Evolutionary conservation across 2,113 vertebrate genomes (phyloP).

Genomic region (Microcebus jonahi): DNA sequence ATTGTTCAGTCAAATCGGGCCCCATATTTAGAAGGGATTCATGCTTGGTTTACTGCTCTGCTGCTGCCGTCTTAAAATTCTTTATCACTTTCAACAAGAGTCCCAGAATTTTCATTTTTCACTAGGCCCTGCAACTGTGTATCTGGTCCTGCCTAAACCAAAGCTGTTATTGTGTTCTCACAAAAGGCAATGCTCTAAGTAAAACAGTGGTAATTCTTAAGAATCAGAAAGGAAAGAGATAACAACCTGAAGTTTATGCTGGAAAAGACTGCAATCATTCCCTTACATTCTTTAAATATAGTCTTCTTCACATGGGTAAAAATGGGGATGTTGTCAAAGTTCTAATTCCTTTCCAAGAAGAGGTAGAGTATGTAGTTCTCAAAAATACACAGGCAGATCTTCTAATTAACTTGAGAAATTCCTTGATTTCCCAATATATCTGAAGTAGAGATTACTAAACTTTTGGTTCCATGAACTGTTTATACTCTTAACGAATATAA

Average conservation of each 20-base stretch:
- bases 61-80: not conserved
- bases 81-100: not conserved
- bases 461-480: not conserved
- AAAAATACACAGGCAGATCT: not conserved
- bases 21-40: not conserved
- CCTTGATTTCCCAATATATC: not conserved
- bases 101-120: not conserved
- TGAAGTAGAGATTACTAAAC: not conserved
- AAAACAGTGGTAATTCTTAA: not conserved
- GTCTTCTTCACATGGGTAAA: not conserved
- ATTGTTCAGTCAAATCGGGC: not conserved
- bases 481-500: not conserved
- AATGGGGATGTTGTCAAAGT: not conserved
- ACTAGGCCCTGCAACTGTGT: not conserved
- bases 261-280: not conserved
- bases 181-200: not conserved
- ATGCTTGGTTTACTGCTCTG: not conserved
- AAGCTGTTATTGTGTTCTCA: not conserved
- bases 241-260: not conserved
- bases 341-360: not conserved
- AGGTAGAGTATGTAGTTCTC: no score
- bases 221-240: not conserved
- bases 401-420: not conserved
- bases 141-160: not conserved
- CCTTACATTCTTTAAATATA: not conserved